phyloP scores from a whole-genome alignment of 2,888 invertebrate genomes.

The Plusia festucae region DNA sequence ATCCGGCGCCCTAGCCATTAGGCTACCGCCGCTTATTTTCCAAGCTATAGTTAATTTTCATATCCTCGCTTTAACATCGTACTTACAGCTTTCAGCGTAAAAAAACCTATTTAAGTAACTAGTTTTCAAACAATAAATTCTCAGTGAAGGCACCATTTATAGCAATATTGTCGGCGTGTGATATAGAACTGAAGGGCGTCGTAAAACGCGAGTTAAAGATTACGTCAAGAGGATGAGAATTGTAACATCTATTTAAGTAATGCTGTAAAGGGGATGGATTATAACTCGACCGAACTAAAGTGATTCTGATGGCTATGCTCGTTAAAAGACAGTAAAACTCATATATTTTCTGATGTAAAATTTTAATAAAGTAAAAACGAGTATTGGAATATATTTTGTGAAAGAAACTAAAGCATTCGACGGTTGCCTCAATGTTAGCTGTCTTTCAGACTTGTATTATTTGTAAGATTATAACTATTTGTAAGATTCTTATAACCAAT shows the following conservation, averaged over 20 bases:
- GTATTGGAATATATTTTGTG: background rate
- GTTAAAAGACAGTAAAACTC: background rate
- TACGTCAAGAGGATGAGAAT: background rate
- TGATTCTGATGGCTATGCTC: background rate
- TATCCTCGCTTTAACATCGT: background rate
- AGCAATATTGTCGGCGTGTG: background rate
- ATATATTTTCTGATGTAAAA: background rate
- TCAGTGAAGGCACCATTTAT: background rate
- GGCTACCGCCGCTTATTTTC: no score
- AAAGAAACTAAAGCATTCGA: no score
- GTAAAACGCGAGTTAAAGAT: background rate
- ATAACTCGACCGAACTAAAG: background rate
- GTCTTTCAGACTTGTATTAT: background rate
- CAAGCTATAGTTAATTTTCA: background rate
- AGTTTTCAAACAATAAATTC: conserved; percentile 19
- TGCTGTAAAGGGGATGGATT: background rate
- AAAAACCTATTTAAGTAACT: background rate
- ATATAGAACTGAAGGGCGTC: background rate
- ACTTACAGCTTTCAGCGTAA: background rate
- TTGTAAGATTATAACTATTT: no score
- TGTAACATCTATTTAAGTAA: background rate
- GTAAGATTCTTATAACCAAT: no score
- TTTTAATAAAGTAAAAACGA: background rate
- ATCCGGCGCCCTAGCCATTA: no score
- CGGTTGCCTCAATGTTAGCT: background rate